Percentiles rank a stretch among this genome's conserved stretches.
Conservation (phyloP, 2,797 vertebrate species). For the Leptatherina wallacei region DNA sequence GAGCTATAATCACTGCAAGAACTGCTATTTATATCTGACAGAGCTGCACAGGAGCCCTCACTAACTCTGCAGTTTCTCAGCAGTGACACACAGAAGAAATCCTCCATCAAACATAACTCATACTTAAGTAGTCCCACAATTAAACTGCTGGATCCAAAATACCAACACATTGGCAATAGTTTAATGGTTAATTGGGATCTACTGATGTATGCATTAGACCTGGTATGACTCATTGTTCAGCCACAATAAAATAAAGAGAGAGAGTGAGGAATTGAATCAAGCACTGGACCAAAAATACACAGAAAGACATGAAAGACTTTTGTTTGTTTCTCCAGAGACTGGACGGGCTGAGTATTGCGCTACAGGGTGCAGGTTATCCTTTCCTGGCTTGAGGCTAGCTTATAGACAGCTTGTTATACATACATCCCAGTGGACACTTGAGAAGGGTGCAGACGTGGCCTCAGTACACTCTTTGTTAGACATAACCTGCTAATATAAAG, state of each 20-base stretch:
- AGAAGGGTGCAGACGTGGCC: slow-evolving; percentile 24
- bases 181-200: slow-evolving; percentile 9
- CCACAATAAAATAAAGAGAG: slow-evolving; percentile 30
- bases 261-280: slow-evolving; percentile 43
- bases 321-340: slow-evolving; percentile 57
- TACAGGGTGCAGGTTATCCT: slow-evolving; percentile 45
- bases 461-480: neutral
- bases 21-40: slow-evolving; percentile 56
- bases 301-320: slow-evolving; percentile 54
- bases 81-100: slow-evolving; percentile 12
- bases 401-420: slow-evolving; percentile 47
- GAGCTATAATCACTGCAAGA: slow-evolving; percentile 51
- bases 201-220: slow-evolving; percentile 3
- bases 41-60: slow-evolving; percentile 17
- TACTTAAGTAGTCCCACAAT: neutral
- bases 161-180: slow-evolving; percentile 1
- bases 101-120: neutral
- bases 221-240: slow-evolving; percentile 22
- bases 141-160: slow-evolving; percentile 1
- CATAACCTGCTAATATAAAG: neutral
- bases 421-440: slow-evolving; percentile 28
- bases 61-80: slow-evolving; percentile 29
- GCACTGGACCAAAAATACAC: slow-evolving; percentile 31
- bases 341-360: slow-evolving; percentile 40
- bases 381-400: slow-evolving; percentile 47